phyloP scores from a whole-genome alignment of 2,888 invertebrate species.

The Eilema depressum region DNA sequence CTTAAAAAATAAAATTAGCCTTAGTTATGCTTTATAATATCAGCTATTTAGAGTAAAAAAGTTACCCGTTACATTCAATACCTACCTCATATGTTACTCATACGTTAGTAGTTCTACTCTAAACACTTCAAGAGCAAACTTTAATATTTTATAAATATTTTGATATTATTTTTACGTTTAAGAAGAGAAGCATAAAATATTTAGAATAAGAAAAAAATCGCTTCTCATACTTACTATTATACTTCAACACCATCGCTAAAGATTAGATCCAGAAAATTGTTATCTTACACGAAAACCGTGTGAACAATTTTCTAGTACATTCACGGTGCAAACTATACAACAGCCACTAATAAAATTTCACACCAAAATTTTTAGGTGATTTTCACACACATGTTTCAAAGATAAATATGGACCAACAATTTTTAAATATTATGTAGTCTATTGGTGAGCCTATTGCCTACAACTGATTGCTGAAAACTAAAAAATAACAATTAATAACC shows the following conservation, averaged over 20 bases:
- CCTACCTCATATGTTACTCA: not conserved
- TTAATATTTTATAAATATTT: not conserved
- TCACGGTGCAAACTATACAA: not conserved
- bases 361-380: not conserved
- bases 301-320: not conserved
- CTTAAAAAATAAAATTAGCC: no score
- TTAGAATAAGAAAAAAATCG: not conserved
- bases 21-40: no score
- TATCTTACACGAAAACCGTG: not conserved
- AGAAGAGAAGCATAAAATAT: not conserved
- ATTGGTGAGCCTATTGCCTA: no score
- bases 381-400: no score
- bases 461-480: no score
- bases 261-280: slow-evolving; percentile 6
- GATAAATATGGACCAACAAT: no score
- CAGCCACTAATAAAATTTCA: slow-evolving; percentile 1
- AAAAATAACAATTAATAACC: no score
- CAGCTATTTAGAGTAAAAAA: no score
- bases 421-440: no score
- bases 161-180: not conserved
- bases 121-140: not conserved
- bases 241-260: not conserved
- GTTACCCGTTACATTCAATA: no score
- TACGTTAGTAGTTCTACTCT: not conserved
- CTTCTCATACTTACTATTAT: not conserved